Conservation (phyloP, 2,113 vertebrate species). For the Mionectes macconnelli region DNA sequence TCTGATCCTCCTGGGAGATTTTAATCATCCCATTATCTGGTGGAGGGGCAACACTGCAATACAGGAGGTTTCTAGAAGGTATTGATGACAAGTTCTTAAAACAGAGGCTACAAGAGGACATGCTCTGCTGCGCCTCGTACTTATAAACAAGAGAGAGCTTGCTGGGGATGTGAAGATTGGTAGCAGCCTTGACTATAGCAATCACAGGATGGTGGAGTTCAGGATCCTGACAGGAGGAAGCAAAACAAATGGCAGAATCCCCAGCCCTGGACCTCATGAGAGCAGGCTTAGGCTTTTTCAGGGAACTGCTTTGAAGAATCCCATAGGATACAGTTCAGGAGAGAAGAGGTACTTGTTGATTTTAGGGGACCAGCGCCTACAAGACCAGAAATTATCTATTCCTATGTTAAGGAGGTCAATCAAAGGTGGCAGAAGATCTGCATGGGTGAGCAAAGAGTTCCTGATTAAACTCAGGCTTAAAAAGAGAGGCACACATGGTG, state of each 20-base stretch:
- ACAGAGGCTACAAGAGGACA: rapidly evolving
- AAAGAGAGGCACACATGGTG: background rate
- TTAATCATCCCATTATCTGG: background rate
- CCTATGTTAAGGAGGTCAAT: background rate
- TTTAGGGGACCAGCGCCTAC: background rate
- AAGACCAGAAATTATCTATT: background rate
- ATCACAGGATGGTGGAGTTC: background rate
- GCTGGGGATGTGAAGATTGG: no score
- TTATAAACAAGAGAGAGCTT: background rate
- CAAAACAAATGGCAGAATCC: background rate
- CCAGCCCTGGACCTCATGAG: background rate
- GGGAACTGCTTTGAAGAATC: background rate
- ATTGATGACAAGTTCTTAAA: background rate
- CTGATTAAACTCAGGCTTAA: background rate
- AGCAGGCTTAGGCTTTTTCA: background rate
- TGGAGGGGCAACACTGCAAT: background rate
- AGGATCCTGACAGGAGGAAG: background rate
- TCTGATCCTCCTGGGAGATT: background rate
- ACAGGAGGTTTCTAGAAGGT: background rate
- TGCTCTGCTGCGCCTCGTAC: background rate
- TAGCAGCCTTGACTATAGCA: background rate
- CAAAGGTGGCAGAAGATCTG: background rate
- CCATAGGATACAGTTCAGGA: background rate
- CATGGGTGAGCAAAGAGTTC: background rate
- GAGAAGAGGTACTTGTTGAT: background rate